Base-by-base conservation (phyloP, 37 sponge, comb jelly and placozoan genomes). In the Crambe crambe region DNA sequence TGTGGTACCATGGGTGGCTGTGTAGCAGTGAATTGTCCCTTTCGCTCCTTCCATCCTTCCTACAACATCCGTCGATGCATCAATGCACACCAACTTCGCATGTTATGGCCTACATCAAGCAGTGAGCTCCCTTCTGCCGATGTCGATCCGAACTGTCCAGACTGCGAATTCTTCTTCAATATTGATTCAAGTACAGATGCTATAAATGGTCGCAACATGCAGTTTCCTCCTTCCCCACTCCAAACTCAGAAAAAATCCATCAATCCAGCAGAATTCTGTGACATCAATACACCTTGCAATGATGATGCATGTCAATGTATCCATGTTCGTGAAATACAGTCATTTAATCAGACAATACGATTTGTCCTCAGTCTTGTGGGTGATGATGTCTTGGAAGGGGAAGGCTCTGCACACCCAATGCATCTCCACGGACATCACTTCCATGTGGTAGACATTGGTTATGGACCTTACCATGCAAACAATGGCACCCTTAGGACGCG, bases 361-460 rank as follows among this genome's bases (percentile, higher is more conserved):
- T 70, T 79, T 37, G 59, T 79, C 15, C 47, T 79, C 25, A 68
- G 57, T 34, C 29, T 70, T 37, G 56, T 79, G 4, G 80, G 80
- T 9, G n/a, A 42, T 9, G 68, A 79, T 3, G 54, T 68, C 0
- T 3, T n/a, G 27, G 58, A 79, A 57, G 75, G 75, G 1, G 34
- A 21, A 18, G 70, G 35, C 0, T 74, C 31, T 47, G 26, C 81
- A 37, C 93, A 92, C 42, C 93, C 93, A 23, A 42, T 92, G 39
- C 93, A 92, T 35, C 60, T 92, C 6, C 93, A 92, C 26, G 93
- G 93, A 0, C 85, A 88, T 41, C 54, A 74, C 29, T 92, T 92
- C 73, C 82, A 87, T 36, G 93, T 92, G 25, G 73, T 88, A 2
- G 75, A 80, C 44, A 44, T 92, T 32, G 85, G 93, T 1, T 87